Base-by-base conservation (phyloP, 2,888 invertebrate species). In the Aplocera efformata region DNA sequence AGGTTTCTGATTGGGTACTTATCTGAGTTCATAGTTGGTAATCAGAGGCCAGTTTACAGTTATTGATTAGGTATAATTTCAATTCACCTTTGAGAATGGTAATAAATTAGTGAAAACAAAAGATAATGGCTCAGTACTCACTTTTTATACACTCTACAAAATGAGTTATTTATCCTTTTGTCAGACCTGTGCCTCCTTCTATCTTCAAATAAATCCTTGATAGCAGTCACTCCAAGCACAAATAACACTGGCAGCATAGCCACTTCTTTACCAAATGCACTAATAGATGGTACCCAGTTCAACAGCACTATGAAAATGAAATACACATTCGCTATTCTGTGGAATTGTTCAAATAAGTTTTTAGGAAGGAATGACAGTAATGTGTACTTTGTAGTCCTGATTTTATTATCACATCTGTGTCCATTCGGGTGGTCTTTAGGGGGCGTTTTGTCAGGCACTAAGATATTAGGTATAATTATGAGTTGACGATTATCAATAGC, bases 271-370 rank as follows among this genome's bases (percentile, higher is more conserved):
- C 97, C 98, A 82, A 98, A 98, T 2, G 98, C 98, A 84, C 95
- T 96, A 48, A 98, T 95, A 22, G 94, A 92, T 1, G 98, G 98
- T 72, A 98, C 94, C 97, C 97, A 98, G 88, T 98, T 98, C 53
- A 98, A 91, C 60, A 98, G 88, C 63, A 98, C 97, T 74, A 99
- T 98, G 74, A 98, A 96, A 71, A 98, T 94, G 85, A 99, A 99
- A 89, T 98, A 99, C 67, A 99, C 90, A 90, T 99, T 99, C 51
- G 98, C 98, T 71, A 98, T 96, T 49, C 98, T 92, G 83, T 98
- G 98, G 80, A 99, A 98, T 88, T 99, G 98, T 88, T 98, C 98
- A 79, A 98, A 92, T 48, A 99, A 89, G 85, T 98, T 98, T 82
- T 98, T 95, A 42, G 98, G 98, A 70, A 99, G 86, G 86, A 99